Evolutionary conservation across 1,140 invertebrate genomes (phyloP), one percentile per base, ranked within the genome.

Genomic region (Papilio helenus): DNA sequence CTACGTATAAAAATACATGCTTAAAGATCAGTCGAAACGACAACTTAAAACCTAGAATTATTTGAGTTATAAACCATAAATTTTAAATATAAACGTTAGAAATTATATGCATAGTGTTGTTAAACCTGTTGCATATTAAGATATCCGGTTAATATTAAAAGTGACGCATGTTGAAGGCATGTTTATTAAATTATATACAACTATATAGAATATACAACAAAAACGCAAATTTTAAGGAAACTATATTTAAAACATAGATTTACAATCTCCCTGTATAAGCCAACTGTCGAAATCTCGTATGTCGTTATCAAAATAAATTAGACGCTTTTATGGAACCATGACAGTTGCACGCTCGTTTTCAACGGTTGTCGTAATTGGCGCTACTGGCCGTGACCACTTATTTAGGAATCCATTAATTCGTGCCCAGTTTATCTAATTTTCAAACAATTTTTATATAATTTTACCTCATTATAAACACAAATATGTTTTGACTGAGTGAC

Each of bases 221-320:
- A 46, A 3, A 34, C 5, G 39, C 51, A 18, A 61, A 34, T 16
- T 34, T 44, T 61, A 39, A 5, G 49, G 16, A 29, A 58, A 55
- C 23, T 39, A 5, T 46, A 12, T 23, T 29, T 26, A 58, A 34
- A 26, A 29, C 74, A 76, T 76, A 61, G 51, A 76, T 58, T 51
- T 29, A 76, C 23, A 55, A 55, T 55, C 49, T 55, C 23, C 49
- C 4, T 20, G 29, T 26, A n/a, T 20, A 20, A 20, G 29, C 8
- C 74, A 55, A 12, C 74, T 58, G 49, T 76, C 74, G 74, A 58
- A 76, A 76, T n/a, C 73, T 76, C 51, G 26, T 76, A 51, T 51
- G 49, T 76, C 73, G 51, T 76, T 76, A 76, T 76, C 51, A 76
- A 76, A 76, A 76, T 76, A 76, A 76, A 76, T 76, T 76, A 76